A percentile compares a stretch with the other conserved stretches of the same genome.
These are phyloP conservation scores for Allophyes oxyacanthae DNA, from an alignment of 2,888 invertebrate species.

Conservation along the genomic window DNA sequence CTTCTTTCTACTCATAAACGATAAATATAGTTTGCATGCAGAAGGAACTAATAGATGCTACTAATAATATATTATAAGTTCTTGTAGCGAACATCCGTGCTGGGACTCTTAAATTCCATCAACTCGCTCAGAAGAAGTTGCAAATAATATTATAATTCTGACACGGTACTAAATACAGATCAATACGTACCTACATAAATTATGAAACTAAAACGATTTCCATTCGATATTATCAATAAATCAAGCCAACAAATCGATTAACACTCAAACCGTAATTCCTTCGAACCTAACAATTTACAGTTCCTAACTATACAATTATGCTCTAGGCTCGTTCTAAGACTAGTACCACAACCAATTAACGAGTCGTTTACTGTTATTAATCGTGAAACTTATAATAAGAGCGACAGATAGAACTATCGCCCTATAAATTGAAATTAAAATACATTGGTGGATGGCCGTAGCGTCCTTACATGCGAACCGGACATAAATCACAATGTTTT, in stretches of 20 bases:
- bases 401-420: slow-evolving; percentile 70
- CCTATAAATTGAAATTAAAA: slow-evolving; percentile 88
- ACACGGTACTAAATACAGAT: neutral
- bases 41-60: too few relatives aligned
- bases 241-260: slow-evolving; percentile 20
- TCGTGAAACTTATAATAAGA: slow-evolving; percentile 75
- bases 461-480: slow-evolving; percentile 76
- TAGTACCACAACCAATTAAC: slow-evolving; percentile 61
- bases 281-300: slow-evolving; percentile 17
- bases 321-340: slow-evolving; percentile 19
- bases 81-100: too few relatives aligned
- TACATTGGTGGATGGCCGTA: slow-evolving; percentile 72
- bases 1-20: too few relatives aligned
- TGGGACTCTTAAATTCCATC: too few relatives aligned
- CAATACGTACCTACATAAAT: neutral
- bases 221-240: slow-evolving; percentile 19
- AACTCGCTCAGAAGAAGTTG: too few relatives aligned
- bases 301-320: slow-evolving; percentile 21
- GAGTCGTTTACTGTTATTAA: slow-evolving; percentile 74
- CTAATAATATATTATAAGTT: too few relatives aligned
- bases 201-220: slow-evolving; percentile 1
- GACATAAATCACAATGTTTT: slow-evolving; percentile 81
- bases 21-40: too few relatives aligned
- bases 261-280: slow-evolving; percentile 32
- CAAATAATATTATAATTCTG: too few relatives aligned